Base-by-base conservation (phyloP, 1,140 invertebrate genomes). In the Caenorhabditis inopinata region DNA sequence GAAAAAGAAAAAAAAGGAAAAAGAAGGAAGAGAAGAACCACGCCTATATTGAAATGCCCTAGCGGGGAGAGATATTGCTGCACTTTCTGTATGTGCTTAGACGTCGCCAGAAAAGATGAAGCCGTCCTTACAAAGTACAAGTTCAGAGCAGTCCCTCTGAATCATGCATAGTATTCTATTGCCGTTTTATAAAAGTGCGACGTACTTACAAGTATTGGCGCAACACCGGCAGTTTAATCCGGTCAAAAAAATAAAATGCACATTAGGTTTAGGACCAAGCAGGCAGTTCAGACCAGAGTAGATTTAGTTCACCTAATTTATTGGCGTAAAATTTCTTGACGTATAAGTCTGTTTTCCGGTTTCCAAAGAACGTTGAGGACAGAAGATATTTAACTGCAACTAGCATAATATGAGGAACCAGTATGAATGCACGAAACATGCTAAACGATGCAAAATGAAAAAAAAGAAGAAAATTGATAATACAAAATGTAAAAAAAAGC, bases 11-110 rank as follows among this genome's bases (percentile, higher is more conserved):
- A 58, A 58, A 58, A 16, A 58, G 11, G 51, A 16, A 32, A 58
- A 32, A 53, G 23, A 11, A 25, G 21, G 3, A 27, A 25, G 49
- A 25, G 12, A 32, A 58, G 27, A 29, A 58, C 51, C 51, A 58
- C 51, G 51, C 51, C 51, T 58, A 58, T 58, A 58, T 58, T 58
- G 27, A 9, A 58, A 58, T 58, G 51, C 27, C 51, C 27, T 58
- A 32, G 48, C 27, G 48, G 5, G 21, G 48, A 25, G 48, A 51
- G 21, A 51, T 51, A 51, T 23, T 51, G 14, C 48, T 51, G 51
- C 51, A 58, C 51, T 58, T 58, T 58, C 35, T 58, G 21, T 58
- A 58, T 58, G 18, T 29, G 25, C 51, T 32, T 0, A 21, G 49
- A 58, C 51, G 25, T 32, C 27, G 27, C n/a, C n/a, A n/a, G 51